Evolutionary conservation across 1,140 invertebrate species (phyloP).

Genomic region (Pectinophora gossypiella): DNA sequence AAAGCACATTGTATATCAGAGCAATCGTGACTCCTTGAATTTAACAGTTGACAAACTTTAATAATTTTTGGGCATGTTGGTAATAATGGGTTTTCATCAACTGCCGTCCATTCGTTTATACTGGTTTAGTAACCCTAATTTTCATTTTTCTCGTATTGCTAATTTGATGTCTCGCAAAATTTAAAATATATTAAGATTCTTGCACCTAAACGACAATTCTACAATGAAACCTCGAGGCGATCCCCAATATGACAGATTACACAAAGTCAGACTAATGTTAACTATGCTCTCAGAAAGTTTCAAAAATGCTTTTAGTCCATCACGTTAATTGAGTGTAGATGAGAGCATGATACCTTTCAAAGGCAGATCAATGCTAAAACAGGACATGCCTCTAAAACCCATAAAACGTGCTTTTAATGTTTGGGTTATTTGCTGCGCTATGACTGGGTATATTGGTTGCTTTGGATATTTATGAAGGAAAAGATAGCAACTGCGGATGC

Average conservation of each 20-base stretch:
- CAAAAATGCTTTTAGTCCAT: background rate
- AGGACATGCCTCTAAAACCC: constrained; percentile 60
- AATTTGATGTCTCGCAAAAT: background rate
- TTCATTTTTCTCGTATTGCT: background rate
- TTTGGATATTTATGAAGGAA: constrained; percentile 2
- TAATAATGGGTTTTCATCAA: background rate
- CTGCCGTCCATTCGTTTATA: background rate
- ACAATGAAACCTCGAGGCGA: background rate
- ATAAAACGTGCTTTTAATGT: constrained; percentile 59
- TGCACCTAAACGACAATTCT: background rate
- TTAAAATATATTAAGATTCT: background rate
- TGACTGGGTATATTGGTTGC: background rate
- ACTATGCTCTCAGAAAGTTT: background rate
- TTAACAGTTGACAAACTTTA: background rate
- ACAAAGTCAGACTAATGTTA: background rate
- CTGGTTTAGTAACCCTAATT: background rate
- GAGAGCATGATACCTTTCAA: constrained; percentile 41
- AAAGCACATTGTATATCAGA: background rate
- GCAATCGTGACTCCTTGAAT: background rate
- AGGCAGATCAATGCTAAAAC: constrained; percentile 35
- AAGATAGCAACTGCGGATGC: background rate
- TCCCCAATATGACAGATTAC: background rate
- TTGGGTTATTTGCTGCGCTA: constrained; percentile 24
- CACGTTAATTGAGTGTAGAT: constrained; percentile 10
- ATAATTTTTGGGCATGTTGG: background rate